Conservation (phyloP, 53 echinoderm and acorn worm genomes). For the Henricia sp. region DNA sequence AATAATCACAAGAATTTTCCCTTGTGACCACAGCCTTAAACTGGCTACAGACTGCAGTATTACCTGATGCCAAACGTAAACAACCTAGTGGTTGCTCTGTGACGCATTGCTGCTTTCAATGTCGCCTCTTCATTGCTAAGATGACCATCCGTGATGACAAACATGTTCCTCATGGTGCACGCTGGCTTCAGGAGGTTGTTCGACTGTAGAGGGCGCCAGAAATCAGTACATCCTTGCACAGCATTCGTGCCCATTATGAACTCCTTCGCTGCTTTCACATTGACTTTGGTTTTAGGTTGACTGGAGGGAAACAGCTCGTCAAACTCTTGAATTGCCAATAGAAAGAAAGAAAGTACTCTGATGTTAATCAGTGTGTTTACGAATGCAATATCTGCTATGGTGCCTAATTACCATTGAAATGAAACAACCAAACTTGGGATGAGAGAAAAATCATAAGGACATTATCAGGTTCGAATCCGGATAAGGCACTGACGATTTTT, state of each 20-base stretch:
- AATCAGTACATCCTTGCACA: conserved; percentile 76
- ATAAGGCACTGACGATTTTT: too few relatives aligned
- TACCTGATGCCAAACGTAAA: conserved; percentile 90
- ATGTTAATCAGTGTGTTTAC: too few relatives aligned
- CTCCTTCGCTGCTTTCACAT: conserved; percentile 47
- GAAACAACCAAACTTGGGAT: too few relatives aligned
- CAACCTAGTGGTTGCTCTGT: conserved; percentile 67
- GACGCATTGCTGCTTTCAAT: conserved; percentile 59
- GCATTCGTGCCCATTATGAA: conserved; percentile 61
- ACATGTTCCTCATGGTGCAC: conserved; percentile 64
- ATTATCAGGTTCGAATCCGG: too few relatives aligned
- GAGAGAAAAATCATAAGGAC: too few relatives aligned
- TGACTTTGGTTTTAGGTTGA: conserved; percentile 51
- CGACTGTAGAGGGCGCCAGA: conserved; percentile 81
- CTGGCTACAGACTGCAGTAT: too few relatives aligned
- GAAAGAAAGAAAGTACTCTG: too few relatives aligned
- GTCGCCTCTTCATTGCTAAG: conserved; percentile 83
- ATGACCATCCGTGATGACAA: conserved; percentile 84
- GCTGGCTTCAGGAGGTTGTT: conserved; percentile 60
- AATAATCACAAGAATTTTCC: too few relatives aligned
- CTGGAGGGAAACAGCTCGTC: conserved; percentile 80
- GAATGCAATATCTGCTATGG: too few relatives aligned
- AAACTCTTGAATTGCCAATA: conserved; percentile 71
- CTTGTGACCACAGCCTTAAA: too few relatives aligned
- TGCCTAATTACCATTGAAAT: too few relatives aligned